Base-by-base conservation (phyloP, 2,797 vertebrate genomes). In the Leucoraja ocellata region DNA sequence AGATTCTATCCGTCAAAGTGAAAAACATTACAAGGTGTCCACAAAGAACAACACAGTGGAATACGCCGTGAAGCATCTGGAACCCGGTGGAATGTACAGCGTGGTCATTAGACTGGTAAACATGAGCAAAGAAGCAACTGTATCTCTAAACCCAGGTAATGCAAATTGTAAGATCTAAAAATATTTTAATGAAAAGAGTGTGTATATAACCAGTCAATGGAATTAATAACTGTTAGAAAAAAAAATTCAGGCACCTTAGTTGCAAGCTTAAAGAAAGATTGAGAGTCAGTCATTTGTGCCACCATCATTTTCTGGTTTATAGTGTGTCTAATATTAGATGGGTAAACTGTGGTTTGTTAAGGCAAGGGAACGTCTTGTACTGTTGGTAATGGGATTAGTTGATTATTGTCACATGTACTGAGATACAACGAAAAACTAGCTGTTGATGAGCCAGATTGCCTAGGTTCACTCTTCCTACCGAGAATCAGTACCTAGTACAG, bases 61-160 rank as follows among this genome's bases (percentile, higher is more conserved):
- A 93, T 99, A 97, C 94, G 95, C 94, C 65, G 96, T 99, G 28
- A 97, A 94, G 93, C 97, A 96, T 71, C 95, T 99, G 94, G 98
- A 99, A 94, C 97, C 99, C 0, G 98, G 98, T 1, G 98, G 98
- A 54, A 97, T 97, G n/a, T 99, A 99, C 96, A 98, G 97, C 0
- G 93, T 99, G 93, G 96, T 97, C 0, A 96, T 99, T 88, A 98
- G 98, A 1, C 97, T 99, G 93, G 97, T 97, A 93, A 99, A 99
- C 95, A 99, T 99, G 98, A 99, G 98, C 97, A 99, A 99, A 94
- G 98, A 99, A 93, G 96, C 97, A 95, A 98, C 97, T 94, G 95
- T 98, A 94, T 98, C 97, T 39, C 96, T 99, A n/a, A 98, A 95
- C 96, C 98, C 98, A 95, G 98, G 98, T 98, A 93, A 93, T 94